Conservation (phyloP, 2,888 invertebrate genomes). For the Drosophila subsilvestris region DNA sequence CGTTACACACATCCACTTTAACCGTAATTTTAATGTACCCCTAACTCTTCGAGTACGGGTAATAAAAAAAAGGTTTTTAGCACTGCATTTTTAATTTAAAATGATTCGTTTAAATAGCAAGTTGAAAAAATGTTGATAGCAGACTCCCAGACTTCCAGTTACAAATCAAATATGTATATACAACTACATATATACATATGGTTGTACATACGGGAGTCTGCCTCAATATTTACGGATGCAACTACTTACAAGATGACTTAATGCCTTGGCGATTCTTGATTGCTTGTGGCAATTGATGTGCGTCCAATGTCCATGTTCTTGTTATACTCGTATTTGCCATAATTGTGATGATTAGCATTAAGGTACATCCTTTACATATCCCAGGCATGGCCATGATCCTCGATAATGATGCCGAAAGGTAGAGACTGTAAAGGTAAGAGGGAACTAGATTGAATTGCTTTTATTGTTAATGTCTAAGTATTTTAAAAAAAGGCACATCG, state of each 20-base stretch:
- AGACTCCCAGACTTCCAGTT: slow-evolving; percentile 11
- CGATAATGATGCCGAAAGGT: neutral
- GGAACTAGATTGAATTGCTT: neutral
- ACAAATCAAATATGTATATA: slow-evolving; percentile 3
- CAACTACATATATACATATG: neutral
- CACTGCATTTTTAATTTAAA: no score
- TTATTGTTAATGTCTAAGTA: no score
- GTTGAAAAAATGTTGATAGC: slow-evolving; percentile 39
- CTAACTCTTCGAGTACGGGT: no score
- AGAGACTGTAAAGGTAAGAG: neutral
- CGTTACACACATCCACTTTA: no score
- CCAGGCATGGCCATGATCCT: slow-evolving; percentile 51
- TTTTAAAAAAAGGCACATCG: no score
- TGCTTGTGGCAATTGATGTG: slow-evolving; percentile 17
- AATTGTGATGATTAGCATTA: slow-evolving; percentile 28
- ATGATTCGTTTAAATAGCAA: no score
- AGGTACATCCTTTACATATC: slow-evolving; percentile 29
- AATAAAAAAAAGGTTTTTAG: no score
- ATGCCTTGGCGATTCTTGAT: slow-evolving; percentile 39
- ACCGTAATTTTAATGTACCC: no score
- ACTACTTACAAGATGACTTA: slow-evolving; percentile 71
- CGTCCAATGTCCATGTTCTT: slow-evolving; percentile 40
- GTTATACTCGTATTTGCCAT: slow-evolving; percentile 40
- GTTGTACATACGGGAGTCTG: neutral
- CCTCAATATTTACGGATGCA: neutral